Evolutionary conservation across 2,113 vertebrate species (phyloP).

Genomic region (Cricetomys ansorgei): DNA sequence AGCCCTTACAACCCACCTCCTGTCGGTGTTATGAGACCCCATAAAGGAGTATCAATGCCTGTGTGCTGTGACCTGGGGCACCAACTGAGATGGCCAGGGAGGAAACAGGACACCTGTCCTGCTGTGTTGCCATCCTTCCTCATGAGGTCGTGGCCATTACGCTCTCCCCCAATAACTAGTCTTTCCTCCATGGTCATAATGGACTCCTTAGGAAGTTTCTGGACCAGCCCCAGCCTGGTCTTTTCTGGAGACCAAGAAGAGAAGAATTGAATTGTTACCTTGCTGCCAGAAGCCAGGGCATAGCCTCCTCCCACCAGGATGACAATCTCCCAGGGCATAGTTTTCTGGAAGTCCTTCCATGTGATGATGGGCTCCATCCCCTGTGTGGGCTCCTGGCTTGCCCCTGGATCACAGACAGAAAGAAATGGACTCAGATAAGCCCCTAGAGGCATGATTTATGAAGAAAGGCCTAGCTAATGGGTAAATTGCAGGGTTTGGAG

Average conservation of each 20-base stretch:
- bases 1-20: background rate
- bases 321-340: constrained; percentile 99
- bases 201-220: background rate
- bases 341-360: constrained; percentile 98
- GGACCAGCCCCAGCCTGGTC: too few relatives aligned
- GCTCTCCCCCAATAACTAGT: background rate
- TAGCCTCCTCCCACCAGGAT: constrained; percentile 99
- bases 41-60: background rate
- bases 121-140: background rate
- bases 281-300: constrained; percentile 97
- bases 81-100: background rate
- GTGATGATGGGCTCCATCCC: constrained; percentile 94
- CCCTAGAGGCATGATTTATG: background rate
- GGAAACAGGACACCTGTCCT: too few relatives aligned
- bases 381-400: constrained; percentile 68
- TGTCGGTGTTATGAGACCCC: background rate
- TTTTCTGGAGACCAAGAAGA: too few relatives aligned
- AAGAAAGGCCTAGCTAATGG: background rate
- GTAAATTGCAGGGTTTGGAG: background rate
- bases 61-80: rapidly evolving
- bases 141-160: background rate
- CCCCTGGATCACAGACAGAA: constrained; percentile 72
- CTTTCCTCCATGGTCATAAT: background rate
- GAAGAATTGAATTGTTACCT: constrained; percentile 86
- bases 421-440: background rate